phyloP scores from a whole-genome alignment of 2,113 vertebrate genomes.

The Galbula dea region DNA sequence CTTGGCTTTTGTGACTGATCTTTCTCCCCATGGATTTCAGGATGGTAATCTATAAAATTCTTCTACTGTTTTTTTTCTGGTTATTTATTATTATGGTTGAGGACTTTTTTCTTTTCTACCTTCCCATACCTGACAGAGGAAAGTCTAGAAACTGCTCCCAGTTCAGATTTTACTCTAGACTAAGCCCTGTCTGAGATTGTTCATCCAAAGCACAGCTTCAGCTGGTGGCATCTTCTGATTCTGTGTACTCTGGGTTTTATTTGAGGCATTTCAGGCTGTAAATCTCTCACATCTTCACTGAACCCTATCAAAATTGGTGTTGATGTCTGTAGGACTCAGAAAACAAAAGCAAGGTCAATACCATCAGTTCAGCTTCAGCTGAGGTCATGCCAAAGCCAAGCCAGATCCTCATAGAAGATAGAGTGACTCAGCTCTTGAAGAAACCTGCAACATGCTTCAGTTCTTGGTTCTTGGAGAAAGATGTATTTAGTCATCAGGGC shows the following conservation, averaged over 20 bases:
- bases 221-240: neutral
- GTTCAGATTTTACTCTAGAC: neutral
- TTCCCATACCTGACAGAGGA: neutral
- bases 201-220: neutral
- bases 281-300: neutral
- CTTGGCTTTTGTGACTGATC: neutral
- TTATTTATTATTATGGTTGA: neutral
- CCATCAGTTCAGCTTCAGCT: neutral
- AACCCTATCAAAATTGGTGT: neutral
- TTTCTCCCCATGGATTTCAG: neutral
- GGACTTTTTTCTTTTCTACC: neutral
- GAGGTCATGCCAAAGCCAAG: neutral
- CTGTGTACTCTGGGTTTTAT: neutral
- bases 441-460: neutral
- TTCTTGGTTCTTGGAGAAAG: neutral
- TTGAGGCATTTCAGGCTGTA: neutral
- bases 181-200: neutral
- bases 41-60: neutral
- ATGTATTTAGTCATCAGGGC: neutral
- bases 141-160: neutral
- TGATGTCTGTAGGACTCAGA: neutral
- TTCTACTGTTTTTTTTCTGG: neutral
- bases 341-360: constrained; percentile 22
- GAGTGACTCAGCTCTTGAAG: neutral
- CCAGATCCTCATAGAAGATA: neutral